These are phyloP conservation scores for Labeo rohita DNA, from an alignment of 2,113 vertebrate genomes.

Conservation along the genomic window DNA sequence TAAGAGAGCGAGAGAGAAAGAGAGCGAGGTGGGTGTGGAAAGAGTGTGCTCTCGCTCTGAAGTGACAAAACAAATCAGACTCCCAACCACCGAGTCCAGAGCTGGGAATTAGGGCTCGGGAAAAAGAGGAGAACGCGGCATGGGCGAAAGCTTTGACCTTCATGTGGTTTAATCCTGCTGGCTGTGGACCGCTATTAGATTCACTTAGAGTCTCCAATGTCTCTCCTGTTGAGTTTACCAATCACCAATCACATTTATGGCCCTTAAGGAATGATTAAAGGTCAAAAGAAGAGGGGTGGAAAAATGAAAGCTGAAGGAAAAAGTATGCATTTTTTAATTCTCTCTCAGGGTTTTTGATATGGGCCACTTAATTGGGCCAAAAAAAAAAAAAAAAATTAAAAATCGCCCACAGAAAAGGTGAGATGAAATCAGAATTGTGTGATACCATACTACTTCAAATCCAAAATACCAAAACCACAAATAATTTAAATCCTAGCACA, in stretches of 20 bases:
- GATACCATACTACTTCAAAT: background rate
- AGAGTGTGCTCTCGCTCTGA: constrained; percentile 41
- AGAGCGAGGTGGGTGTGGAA: constrained; percentile 21
- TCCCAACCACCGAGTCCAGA: constrained; percentile 59
- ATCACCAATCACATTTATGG: constrained; percentile 22
- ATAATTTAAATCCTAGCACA: too few species aligned
- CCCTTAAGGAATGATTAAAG: background rate
- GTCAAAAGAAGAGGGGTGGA: constrained; percentile 15
- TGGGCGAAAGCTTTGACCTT: constrained; percentile 70
- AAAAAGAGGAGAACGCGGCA: constrained; percentile 45
- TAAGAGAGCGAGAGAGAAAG: constrained; percentile 37
- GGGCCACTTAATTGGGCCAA: background rate
- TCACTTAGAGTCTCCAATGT: constrained; percentile 40
- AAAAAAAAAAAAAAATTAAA: background rate
- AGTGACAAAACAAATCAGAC: constrained; percentile 68
- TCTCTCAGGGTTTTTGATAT: background rate
- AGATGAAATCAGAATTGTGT: background rate
- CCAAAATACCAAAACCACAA: too few species aligned
- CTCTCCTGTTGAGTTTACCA: constrained; percentile 32
- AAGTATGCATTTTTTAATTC: background rate
- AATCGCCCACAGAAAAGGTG: background rate
- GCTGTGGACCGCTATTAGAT: constrained; percentile 47
- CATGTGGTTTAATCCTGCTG: constrained; percentile 59
- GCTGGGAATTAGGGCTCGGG: constrained; percentile 51
- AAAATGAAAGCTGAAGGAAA: background rate